phyloP scores from a whole-genome alignment of 2,888 invertebrate species.

The Diabrotica balteata region DNA sequence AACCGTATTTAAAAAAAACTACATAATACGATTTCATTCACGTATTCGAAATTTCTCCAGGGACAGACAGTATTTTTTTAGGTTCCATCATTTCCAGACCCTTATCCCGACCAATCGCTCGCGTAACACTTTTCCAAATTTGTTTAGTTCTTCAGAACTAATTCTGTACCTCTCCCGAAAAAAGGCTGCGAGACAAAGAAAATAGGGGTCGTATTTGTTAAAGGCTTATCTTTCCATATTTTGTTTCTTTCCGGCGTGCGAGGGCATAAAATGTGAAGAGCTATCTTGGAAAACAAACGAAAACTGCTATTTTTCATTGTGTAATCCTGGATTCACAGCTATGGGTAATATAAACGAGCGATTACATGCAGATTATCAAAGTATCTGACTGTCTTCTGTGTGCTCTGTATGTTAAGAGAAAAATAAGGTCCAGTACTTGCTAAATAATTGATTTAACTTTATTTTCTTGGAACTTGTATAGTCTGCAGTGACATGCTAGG shows the following conservation, averaged over 20 bases:
- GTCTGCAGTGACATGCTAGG: too few relatives aligned
- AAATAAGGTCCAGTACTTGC: too few relatives aligned
- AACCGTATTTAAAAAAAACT: not conserved
- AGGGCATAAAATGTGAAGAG: conserved; percentile 29
- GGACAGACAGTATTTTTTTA: conserved; percentile 15
- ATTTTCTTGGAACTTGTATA: too few relatives aligned
- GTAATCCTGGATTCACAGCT: not conserved
- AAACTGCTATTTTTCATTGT: conserved; percentile 13
- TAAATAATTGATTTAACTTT: too few relatives aligned
- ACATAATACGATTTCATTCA: conserved; percentile 10
- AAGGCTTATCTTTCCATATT: conserved; percentile 40
- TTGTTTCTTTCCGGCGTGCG: conserved; percentile 32
- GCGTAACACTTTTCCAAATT: conserved; percentile 17
- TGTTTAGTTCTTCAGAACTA: conserved; percentile 30
- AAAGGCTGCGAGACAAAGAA: conserved; percentile 25
- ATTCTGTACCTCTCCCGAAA: conserved; percentile 20
- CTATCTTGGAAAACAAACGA: conserved; percentile 13
- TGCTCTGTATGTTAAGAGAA: too few relatives aligned
- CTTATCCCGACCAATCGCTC: conserved; percentile 17
- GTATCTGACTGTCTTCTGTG: too few relatives aligned
- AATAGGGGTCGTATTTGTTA: conserved; percentile 38
- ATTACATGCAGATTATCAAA: too few relatives aligned
- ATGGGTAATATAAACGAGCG: too few relatives aligned
- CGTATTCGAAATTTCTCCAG: conserved; percentile 11
- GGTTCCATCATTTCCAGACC: conserved; percentile 13